Base-by-base conservation (phyloP, 2,113 vertebrate species). In the Anguilla rostrata region DNA sequence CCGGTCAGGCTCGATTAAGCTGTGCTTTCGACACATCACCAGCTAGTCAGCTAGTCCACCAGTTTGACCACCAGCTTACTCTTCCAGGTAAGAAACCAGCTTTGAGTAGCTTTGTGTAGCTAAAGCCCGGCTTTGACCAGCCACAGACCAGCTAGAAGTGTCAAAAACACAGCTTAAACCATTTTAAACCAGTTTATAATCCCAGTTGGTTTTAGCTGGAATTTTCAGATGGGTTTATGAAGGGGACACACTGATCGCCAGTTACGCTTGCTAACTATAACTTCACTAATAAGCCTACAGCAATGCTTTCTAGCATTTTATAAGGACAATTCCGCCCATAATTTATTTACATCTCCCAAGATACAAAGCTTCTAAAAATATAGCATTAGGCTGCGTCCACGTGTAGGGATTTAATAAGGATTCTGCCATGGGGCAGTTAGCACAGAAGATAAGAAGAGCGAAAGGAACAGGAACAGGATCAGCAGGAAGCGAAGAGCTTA, bases 401-500 rank as follows among this genome's bases (percentile, higher is more conserved):
- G 8, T 66, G 22, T 26, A 26, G 60, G 20, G 60, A 66, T 66
- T 66, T 26, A 66, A 66, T 66, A 26, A 66, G 22, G 60, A 22
- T 66, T 66, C 60, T 26, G 60, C 20, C 60, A 66, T 7, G 11
- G n/a, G n/a, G 12, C n/a, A 75, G 26, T 0, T 26, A 34, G 71
- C 71, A 75, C 26, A 34, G 71, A 0, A 34, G 11, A 0, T 34
- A 34, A 29, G 26, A 20, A 71, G 63, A n/a, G 26, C n/a, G 8
- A 34, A 3, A 15, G 16, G 26, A 29, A 14, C 11, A 53, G 34
- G n/a, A 29, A 34, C 66, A n/a, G 34, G 26, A 22, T n/a, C 1
- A 29, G n/a, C 71, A 75, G 9, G 7, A 14, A 34, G 71, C 34
- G n/a, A 75, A 75, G 4, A 9, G 80, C 88, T 98, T 96, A 99